phyloP scores from a whole-genome alignment of 64 coral and sea anemone species.

The Orbicella faveolata region DNA sequence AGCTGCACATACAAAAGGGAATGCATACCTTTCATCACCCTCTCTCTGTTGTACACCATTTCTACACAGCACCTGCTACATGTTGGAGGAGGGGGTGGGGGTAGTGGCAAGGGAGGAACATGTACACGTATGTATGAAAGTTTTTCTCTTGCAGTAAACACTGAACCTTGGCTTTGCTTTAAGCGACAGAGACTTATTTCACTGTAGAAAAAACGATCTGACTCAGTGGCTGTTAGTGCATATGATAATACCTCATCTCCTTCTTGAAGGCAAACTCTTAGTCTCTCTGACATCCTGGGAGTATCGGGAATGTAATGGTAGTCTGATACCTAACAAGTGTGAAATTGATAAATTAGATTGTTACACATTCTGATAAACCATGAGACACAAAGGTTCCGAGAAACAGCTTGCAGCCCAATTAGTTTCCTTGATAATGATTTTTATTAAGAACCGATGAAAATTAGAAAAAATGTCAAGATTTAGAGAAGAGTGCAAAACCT shows the following conservation, averaged over 20 bases:
- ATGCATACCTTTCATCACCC: too few species aligned
- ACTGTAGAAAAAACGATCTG: neutral
- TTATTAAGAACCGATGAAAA: neutral
- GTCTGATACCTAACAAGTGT: constrained; percentile 74
- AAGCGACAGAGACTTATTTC: neutral
- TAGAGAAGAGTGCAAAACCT: constrained; percentile 40
- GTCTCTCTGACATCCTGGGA: constrained; percentile 84
- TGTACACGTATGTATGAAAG: too few species aligned
- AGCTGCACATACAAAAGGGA: too few species aligned
- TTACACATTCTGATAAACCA: neutral
- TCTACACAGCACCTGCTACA: too few species aligned
- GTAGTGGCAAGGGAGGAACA: too few species aligned
- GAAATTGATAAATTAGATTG: neutral
- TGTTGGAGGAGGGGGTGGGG: too few species aligned
- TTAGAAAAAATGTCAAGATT: neutral
- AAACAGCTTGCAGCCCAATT: too few species aligned
- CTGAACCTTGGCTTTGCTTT: too few species aligned
- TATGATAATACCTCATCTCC: constrained; percentile 80
- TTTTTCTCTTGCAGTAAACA: too few species aligned
- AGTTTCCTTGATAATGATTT: too few species aligned
- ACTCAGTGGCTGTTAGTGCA: neutral
- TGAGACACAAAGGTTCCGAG: too few species aligned
- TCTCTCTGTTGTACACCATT: too few species aligned
- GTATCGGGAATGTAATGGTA: constrained; percentile 98
- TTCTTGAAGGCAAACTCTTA: constrained; percentile 95